Conservation (phyloP, 2,888 invertebrate species). For the Volucella inflata region DNA sequence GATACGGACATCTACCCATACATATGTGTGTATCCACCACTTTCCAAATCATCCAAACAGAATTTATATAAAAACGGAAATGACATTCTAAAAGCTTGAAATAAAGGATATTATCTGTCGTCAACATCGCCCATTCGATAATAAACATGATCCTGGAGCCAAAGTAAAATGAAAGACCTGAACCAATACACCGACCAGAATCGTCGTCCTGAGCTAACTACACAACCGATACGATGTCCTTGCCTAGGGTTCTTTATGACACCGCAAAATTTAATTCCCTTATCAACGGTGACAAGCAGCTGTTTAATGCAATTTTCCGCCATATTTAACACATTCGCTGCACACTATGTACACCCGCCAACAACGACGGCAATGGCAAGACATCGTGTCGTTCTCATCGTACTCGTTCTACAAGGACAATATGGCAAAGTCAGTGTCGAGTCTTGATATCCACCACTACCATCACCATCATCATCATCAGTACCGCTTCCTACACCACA, state of each 20-base stretch:
- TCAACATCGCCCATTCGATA: constrained; percentile 74
- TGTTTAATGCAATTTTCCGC: constrained; percentile 83
- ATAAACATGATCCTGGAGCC: constrained; percentile 64
- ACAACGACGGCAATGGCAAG: constrained; percentile 2
- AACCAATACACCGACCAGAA: constrained; percentile 36
- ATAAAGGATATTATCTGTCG: constrained; percentile 75
- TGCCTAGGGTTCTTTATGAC: constrained; percentile 78
- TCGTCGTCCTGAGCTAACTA: constrained; percentile 4
- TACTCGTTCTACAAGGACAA: constrained; percentile 28
- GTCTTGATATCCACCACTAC: constrained; percentile 26
- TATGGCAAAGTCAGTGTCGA: constrained; percentile 40
- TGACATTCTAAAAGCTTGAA: constrained; percentile 71
- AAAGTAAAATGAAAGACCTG: constrained; percentile 28
- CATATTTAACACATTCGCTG: constrained; percentile 81
- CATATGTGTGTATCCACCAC: neutral
- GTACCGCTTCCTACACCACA: constrained; percentile 3
- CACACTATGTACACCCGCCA: constrained; percentile 25
- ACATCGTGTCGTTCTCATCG: too few species aligned
- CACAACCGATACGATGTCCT: constrained; percentile 66
- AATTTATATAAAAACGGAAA: constrained; percentile 33
- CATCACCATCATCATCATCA: too few species aligned
- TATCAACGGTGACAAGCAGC: constrained; percentile 83
- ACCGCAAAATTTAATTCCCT: constrained; percentile 84
- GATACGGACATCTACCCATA: neutral
- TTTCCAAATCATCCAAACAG: constrained; percentile 8